Base-by-base conservation (phyloP, 2,113 vertebrate genomes). In the Laterallus jamaicensis region DNA sequence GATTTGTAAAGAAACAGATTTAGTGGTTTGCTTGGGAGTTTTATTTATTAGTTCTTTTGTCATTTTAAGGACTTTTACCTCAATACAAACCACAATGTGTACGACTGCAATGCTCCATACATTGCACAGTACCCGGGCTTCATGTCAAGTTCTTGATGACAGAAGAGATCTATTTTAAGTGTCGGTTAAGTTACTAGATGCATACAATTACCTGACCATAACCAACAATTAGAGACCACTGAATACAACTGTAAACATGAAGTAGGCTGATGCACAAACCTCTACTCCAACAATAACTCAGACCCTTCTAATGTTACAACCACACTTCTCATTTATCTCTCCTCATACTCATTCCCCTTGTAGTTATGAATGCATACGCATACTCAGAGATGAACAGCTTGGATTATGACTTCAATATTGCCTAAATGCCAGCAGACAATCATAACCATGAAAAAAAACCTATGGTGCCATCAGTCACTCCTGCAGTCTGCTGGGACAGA, bases 221-320 rank as follows among this genome's bases (percentile, higher is more conserved):
- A 40, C 14, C 35, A 76, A 70, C 26, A 81, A 52, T 12, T n/a
- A 52, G 21, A 59, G 42, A 68, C 13, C 24, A 37, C 8, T 2
- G 5, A 76, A 84, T 13, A 24, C 7, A 55, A 74, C 16, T 24
- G 12, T 47, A 81, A 89, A 63, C 2, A 5, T 10, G 13, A 81
- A 22, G 5, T 3, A 37, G 1, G 0, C 1, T 63, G 37, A 50
- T 6, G 5, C 6, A 42, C 6, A 24, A 56, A 70, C 42, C 42
- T 52, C 42, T 56, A 11, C 18, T 64, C n/a, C 24, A 62, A n/a
- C 16, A 89, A 47, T 40, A 42, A 54, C 5, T 50, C 22, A 42
- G 37, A 63, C 31, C 13, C 69, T 79, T 31, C 32, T 79, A 82
- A 79, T 0, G 2, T 82, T 35, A 58, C 15, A 58, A 24, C 19